Evolutionary conservation across 1,140 invertebrate genomes (phyloP).

Genomic region (Habropoda laboriosa): DNA sequence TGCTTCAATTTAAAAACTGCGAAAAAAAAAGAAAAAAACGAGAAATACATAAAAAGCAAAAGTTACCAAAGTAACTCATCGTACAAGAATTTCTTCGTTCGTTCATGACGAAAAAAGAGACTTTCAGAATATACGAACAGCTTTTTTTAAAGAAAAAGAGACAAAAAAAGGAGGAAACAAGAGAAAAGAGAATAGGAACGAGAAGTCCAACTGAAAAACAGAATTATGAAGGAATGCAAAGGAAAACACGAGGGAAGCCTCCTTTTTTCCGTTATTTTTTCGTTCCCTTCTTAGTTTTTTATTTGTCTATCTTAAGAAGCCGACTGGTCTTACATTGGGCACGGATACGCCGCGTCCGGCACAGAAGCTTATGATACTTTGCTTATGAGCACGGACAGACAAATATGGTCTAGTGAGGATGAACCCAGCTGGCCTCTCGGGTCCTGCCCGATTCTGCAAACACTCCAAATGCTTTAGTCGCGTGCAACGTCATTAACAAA

Average conservation of each 20-base stretch:
- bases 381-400: slow-evolving; percentile 67
- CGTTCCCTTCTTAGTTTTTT: slow-evolving; percentile 36
- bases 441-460: slow-evolving; percentile 76
- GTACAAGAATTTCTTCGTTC: slow-evolving; percentile 8
- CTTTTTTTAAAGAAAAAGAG: slow-evolving; percentile 6
- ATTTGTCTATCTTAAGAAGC: slow-evolving; percentile 44
- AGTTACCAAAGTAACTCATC: not conserved
- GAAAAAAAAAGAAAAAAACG: slow-evolving; percentile 2
- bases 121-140: not conserved
- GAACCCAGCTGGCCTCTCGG: slow-evolving; percentile 80
- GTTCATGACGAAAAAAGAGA: not conserved
- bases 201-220: slow-evolving; percentile 19
- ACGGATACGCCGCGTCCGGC: slow-evolving; percentile 46
- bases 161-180: slow-evolving; percentile 14
- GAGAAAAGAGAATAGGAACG: slow-evolving; percentile 19
- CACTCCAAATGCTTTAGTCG: slow-evolving; percentile 72
- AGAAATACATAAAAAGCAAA: not conserved
- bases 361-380: slow-evolving; percentile 63
- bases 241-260: slow-evolving; percentile 33
- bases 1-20: slow-evolving; percentile 29
- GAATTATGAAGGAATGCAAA: slow-evolving; percentile 25
- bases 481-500: slow-evolving; percentile 70
- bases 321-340: slow-evolving; percentile 59
- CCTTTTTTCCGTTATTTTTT: slow-evolving; percentile 61
- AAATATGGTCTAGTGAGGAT: slow-evolving; percentile 80